These are phyloP conservation scores for Diarsia dahlii DNA, from an alignment of 2,888 invertebrate genomes.

Conservation along the genomic window DNA sequence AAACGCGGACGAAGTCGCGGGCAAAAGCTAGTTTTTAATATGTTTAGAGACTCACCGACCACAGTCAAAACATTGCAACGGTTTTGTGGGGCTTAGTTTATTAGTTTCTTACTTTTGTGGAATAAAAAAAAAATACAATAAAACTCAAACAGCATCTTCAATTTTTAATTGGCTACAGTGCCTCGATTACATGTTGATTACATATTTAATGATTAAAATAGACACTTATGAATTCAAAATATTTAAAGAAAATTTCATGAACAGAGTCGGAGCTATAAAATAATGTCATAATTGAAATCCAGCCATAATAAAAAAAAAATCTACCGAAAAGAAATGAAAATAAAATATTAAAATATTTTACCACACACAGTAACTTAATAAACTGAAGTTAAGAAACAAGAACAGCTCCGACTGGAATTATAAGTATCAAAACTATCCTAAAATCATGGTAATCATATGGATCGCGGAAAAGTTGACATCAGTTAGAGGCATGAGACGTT, in stretches of 20 bases:
- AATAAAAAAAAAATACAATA: neutral
- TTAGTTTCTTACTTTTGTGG: no score
- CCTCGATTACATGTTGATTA: neutral
- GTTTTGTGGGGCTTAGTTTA: no score
- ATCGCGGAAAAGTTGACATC: neutral
- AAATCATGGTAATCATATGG: neutral
- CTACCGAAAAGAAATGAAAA: neutral
- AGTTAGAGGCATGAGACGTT: neutral
- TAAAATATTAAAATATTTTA: neutral
- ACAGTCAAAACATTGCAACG: no score
- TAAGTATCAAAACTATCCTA: neutral
- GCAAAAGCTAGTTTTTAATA: no score
- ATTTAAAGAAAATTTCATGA: neutral
- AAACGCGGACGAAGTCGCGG: no score
- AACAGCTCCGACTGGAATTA: neutral
- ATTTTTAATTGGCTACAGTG: constrained; percentile 11
- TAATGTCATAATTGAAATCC: neutral
- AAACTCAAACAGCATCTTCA: constrained; percentile 8
- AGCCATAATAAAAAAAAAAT: neutral
- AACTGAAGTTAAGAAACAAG: neutral
- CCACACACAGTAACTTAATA: neutral
- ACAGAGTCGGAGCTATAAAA: neutral
- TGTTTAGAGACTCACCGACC: no score
- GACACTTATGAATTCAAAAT: constrained; percentile 5
- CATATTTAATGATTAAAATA: constrained; percentile 5